Conservation (phyloP, 1,140 invertebrate species). For the Apis florea region DNA sequence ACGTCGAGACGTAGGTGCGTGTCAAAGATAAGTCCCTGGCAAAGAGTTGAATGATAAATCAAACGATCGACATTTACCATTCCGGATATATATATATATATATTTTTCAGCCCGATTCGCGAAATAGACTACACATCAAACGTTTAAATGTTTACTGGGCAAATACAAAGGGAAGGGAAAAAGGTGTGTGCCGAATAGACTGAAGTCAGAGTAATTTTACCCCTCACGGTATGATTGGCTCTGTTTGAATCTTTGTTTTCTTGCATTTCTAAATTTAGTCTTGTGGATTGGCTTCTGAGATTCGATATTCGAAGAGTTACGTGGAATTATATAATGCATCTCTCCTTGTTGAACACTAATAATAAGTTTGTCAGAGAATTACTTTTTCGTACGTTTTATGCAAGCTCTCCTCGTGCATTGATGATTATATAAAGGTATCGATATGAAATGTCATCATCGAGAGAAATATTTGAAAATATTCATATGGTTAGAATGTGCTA, state of each 20-base stretch:
- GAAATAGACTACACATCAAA: constrained; percentile 17
- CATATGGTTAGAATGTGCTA: too few relatives aligned
- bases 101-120: constrained; percentile 6
- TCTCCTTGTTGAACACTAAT: too few relatives aligned
- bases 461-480: too few relatives aligned
- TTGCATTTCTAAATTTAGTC: too few relatives aligned
- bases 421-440: too few relatives aligned
- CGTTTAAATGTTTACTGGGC: constrained; percentile 10
- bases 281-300: too few relatives aligned
- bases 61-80: constrained; percentile 27
- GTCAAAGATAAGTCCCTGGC: constrained; percentile 24
- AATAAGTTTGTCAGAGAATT: too few relatives aligned
- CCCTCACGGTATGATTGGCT: not conserved
- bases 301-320: too few relatives aligned
- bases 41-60: constrained; percentile 25
- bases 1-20: not conserved
- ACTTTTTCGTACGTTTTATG: too few relatives aligned
- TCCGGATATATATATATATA: not conserved
- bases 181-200: not conserved
- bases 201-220: not conserved
- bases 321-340: too few relatives aligned
- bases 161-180: not conserved
- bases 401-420: too few relatives aligned
- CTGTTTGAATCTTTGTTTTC: not conserved
- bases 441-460: too few relatives aligned